phyloP scores from a whole-genome alignment of 1,140 invertebrate species.

The Samia ricini region DNA sequence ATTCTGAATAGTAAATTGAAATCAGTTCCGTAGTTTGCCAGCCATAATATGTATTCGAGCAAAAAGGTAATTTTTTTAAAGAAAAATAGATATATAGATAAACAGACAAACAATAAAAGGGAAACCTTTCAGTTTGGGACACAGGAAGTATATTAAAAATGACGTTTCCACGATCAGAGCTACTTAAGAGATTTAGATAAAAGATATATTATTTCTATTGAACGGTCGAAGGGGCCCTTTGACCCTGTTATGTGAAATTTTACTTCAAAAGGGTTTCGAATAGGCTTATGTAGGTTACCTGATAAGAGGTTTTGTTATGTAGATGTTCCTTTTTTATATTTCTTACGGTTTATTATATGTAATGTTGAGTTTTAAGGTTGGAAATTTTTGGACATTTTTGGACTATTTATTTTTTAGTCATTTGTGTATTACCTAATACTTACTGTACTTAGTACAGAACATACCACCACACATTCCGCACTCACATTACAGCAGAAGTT shows the following conservation, averaged over 20 bases:
- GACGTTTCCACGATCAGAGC: background rate
- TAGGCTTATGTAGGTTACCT: conserved; percentile 10
- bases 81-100: too few species aligned
- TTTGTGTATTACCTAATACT: too few species aligned
- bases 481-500: too few species aligned
- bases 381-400: background rate
- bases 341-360: conserved; percentile 2
- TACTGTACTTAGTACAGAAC: too few species aligned
- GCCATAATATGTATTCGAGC: too few species aligned
- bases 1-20: too few species aligned
- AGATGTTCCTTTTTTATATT: conserved; percentile 9
- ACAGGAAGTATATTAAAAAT: background rate
- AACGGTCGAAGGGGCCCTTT: conserved; percentile 11
- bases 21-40: too few species aligned
- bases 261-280: conserved; percentile 17
- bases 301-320: conserved; percentile 21
- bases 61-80: too few species aligned
- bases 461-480: too few species aligned
- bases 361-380: background rate
- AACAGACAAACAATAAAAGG: background rate
- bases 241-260: conserved; percentile 19
- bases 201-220: conserved; percentile 17
- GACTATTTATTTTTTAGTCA: background rate
- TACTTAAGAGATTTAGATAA: conserved; percentile 3
- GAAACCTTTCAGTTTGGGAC: background rate